phyloP scores from a whole-genome alignment of 64 coral and sea anemone species.

The Astreopora myriophthalma region DNA sequence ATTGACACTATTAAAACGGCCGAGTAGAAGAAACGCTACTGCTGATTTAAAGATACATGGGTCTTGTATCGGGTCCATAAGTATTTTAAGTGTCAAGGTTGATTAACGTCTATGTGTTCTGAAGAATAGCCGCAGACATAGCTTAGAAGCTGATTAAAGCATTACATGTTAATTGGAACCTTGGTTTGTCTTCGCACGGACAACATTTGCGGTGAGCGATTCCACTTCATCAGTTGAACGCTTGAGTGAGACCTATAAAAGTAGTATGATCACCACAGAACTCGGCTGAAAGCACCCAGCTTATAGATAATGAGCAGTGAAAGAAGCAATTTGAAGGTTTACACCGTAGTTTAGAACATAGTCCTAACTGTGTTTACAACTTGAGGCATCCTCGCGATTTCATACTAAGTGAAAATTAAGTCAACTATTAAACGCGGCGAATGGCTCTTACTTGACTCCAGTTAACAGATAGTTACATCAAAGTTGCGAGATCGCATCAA shows the following conservation, averaged over 20 bases:
- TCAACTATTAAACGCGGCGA: not conserved
- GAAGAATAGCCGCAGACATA: no score
- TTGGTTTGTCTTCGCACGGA: not conserved
- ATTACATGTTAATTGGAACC: not conserved
- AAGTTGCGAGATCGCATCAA: not conserved
- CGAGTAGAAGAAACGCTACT: not conserved
- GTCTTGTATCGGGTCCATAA: not conserved
- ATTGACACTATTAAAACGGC: not conserved
- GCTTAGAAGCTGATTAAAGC: no score
- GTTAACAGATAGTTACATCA: not conserved
- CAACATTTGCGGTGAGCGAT: not conserved
- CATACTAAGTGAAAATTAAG: not conserved
- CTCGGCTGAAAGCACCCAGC: no score
- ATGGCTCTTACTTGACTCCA: not conserved
- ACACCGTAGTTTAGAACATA: no score
- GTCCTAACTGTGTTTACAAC: no score
- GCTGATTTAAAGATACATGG: not conserved
- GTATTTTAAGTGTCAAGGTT: no score
- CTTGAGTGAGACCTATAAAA: no score
- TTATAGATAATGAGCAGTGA: not conserved
- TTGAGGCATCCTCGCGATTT: not conserved
- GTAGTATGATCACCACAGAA: no score
- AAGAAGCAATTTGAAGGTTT: no score
- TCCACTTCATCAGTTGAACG: no score
- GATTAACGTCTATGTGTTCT: no score